A percentile compares a stretch with the other conserved stretches of the same genome.
phyloP scores from a whole-genome alignment of 2,113 vertebrate species.

The Megaceryle maxima region DNA sequence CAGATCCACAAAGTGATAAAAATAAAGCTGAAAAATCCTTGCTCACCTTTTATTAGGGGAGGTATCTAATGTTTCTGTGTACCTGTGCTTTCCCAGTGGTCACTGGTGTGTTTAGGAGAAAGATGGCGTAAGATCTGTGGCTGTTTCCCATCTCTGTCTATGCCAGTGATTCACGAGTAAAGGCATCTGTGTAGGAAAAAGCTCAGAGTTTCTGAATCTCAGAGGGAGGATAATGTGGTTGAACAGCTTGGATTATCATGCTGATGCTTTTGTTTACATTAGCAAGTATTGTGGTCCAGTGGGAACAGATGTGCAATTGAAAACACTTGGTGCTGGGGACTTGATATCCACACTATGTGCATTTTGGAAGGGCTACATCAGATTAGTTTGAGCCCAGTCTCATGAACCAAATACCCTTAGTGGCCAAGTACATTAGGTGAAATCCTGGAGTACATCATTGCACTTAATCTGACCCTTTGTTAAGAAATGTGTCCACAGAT shows the following conservation, averaged over 20 bases:
- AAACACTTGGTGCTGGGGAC: neutral
- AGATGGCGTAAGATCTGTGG: neutral
- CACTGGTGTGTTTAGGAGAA: neutral
- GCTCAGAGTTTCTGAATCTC: neutral
- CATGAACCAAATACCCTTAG: neutral
- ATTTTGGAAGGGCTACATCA: neutral
- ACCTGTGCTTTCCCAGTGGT: neutral
- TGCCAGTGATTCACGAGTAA: neutral
- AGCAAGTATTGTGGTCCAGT: neutral
- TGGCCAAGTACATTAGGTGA: neutral
- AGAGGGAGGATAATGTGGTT: neutral
- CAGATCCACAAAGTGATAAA: neutral
- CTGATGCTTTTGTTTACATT: neutral
- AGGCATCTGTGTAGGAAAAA: neutral
- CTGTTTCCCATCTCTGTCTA: neutral
- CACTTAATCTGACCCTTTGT: neutral
- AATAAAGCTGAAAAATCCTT: neutral
- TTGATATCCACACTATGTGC: rapidly evolving
- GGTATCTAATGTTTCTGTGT: neutral
- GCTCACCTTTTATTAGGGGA: neutral
- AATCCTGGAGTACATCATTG: neutral
- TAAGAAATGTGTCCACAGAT: neutral
- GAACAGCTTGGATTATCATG: neutral
- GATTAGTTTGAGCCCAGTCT: neutral
- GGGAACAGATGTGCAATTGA: neutral